phyloP scores from a whole-genome alignment of 2,888 invertebrate species.

The Hermodice carunculata region DNA sequence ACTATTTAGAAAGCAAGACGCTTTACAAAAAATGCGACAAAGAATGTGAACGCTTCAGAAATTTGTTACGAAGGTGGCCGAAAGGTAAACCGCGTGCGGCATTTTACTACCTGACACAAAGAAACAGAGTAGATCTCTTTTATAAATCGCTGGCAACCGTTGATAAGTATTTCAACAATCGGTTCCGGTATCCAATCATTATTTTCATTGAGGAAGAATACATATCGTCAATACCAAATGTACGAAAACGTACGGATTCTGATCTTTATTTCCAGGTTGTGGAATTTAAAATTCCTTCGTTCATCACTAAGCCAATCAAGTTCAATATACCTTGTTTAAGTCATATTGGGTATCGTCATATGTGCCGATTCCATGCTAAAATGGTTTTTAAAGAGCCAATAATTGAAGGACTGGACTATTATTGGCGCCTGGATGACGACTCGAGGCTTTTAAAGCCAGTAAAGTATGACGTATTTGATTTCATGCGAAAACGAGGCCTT shows the following conservation, averaged over 20 bases:
- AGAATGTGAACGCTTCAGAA: slow-evolving; percentile 18
- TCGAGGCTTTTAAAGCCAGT: slow-evolving; percentile 28
- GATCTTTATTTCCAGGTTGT: slow-evolving; percentile 35
- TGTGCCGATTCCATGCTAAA: slow-evolving; percentile 45
- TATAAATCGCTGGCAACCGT: slow-evolving; percentile 15
- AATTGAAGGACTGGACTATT: slow-evolving; percentile 34
- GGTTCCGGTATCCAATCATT: slow-evolving; percentile 39
- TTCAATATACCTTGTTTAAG: slow-evolving; percentile 25
- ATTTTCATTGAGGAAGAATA: slow-evolving; percentile 42
- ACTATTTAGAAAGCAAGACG: no score
- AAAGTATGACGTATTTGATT: slow-evolving; percentile 39
- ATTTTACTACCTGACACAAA: slow-evolving; percentile 33
- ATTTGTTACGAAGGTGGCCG: slow-evolving; percentile 28
- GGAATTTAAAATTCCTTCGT: slow-evolving; percentile 28
- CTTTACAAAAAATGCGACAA: no score
- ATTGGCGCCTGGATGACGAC: slow-evolving; percentile 45
- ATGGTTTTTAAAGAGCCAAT: slow-evolving; percentile 36
- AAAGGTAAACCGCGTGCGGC: slow-evolving; percentile 31
- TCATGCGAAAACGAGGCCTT: slow-evolving; percentile 23
- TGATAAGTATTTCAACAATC: slow-evolving; percentile 31
- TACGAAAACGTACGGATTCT: slow-evolving; percentile 16
- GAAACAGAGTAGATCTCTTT: slow-evolving; percentile 5
- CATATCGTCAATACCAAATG: not conserved
- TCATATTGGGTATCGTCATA: slow-evolving; percentile 37
- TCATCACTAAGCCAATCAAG: slow-evolving; percentile 17